Evolutionary conservation across 2,113 vertebrate species (phyloP), one percentile per base, ranked within the genome.

Genomic region (Heloderma charlesbogerti): DNA sequence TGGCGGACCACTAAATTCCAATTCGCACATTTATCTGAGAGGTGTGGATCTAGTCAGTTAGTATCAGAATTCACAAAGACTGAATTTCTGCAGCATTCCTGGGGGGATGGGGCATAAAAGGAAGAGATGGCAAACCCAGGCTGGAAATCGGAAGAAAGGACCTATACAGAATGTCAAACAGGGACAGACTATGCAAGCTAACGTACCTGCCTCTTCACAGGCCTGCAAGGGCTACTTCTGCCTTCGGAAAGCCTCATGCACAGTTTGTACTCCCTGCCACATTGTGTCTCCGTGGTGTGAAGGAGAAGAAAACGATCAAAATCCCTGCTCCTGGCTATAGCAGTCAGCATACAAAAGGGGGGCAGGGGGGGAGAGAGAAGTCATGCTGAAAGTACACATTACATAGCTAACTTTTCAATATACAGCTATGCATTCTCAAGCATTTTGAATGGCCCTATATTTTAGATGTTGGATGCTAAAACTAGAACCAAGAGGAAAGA

Each of bases 381-480:
- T 20, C 27, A 16, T 81, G n/a, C 34, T 25, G 34, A 10, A 84
- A 51, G 45, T 29, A 48, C 48, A 48, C 5, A 15, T 22, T 25
- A 0, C 77, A 25, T 18, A 69, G 20, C 13, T 22, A 63, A 20
- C 12, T 10, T n/a, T 91, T 79, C 4, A 29, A 15, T 29, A 37
- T 5, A 2, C 34, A 84, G 83, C 3, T 22, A 0, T 0, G 69
- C 51, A 37, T 4, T 71, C n/a, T 71, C 0, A 10, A 67, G 34
- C 67, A 1, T 81, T 25, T 3, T 51, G 31, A 22, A 27, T 34
- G 37, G 57, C 0, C 0, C 0, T 40, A 57, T 13, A 9, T 72
- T 82, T 80, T 84, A 25, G 40, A 2, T 3, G 1, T 1, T 6
- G 5, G 0, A 4, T 18, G 31, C 48, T 29, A 1, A 6, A 75